Conservation (phyloP, 92 coral and sea anemone species). For the Bergia puertoricense region DNA sequence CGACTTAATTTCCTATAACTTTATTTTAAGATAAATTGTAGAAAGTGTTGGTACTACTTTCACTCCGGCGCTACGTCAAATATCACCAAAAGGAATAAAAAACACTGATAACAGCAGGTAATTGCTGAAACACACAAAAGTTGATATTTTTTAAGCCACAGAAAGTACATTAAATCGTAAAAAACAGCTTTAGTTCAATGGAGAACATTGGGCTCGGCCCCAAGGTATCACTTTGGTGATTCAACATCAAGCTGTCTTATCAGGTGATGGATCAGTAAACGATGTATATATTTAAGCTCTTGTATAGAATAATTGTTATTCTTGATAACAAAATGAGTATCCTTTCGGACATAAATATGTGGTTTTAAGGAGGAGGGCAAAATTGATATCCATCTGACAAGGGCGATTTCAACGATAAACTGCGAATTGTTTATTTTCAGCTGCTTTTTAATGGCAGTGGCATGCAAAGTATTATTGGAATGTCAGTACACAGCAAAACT, state of each 20-base stretch:
- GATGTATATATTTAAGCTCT: not conserved
- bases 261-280: not conserved
- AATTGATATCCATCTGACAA: not conserved
- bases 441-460: not conserved
- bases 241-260: not conserved
- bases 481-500: not conserved
- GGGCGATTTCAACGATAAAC: not conserved
- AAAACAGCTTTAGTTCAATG: not conserved
- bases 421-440: not conserved
- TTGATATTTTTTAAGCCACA: not conserved
- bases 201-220: slow-evolving; percentile 2
- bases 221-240: not conserved
- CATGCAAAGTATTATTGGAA: not conserved
- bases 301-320: not conserved
- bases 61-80: no score
- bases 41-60: not conserved
- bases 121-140: not conserved
- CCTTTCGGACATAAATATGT: not conserved
- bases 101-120: not conserved
- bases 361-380: not conserved
- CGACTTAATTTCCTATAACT: not conserved
- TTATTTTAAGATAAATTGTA: no score
- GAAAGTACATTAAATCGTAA: not conserved
- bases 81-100: no score
- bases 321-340: not conserved